Evolutionary conservation across 2,113 vertebrate genomes (phyloP), one percentile per base, ranked within the genome.

Genomic region (Octodon degus): DNA sequence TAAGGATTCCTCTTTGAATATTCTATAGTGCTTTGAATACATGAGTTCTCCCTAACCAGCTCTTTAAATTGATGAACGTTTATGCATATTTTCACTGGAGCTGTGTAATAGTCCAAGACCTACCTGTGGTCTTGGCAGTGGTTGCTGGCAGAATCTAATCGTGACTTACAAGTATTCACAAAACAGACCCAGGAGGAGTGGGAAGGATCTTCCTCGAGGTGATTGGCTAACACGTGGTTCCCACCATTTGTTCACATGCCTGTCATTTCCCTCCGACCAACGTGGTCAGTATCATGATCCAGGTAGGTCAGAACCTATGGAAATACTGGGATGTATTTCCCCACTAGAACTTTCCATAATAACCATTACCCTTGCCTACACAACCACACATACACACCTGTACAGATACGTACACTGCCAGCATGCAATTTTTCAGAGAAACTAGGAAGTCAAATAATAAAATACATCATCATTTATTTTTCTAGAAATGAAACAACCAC

Each of bases 391-490:
- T 19, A 83, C n/a, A 43, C 40, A 79, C 24, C 4, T 30, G 37
- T 24, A 74, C 2, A 65, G 2, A 50, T 19, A 55, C 34, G 60
- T n/a, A 94, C 16, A 43, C 37, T 88, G 63, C 19, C 25, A 94
- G 30, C 13, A 85, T 74, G 74, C 67, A 79, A 30, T 67, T 87
- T 94, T 96, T 72, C 67, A 83, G 6, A 91, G 68, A 93, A 81
- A 19, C 8, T 82, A 27, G n/a, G 12, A 92, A 93, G 25, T 76
- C 50, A 88, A 81, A 68, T 55, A 72, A 20, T 22, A 16, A 47
- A 88, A 84, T 32, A 77, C 37, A 47, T 67, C n/a, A 62, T 7
- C 62, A 91, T 93, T 95, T 85, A 84, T 89, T 87, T 89, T 91
- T 87, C 63, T 65, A 70, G 32, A 95, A 82, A 90, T 94, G 25